These are phyloP conservation scores for Apodemia mormo DNA, from an alignment of 2,888 invertebrate genomes.

Conservation along the genomic window DNA sequence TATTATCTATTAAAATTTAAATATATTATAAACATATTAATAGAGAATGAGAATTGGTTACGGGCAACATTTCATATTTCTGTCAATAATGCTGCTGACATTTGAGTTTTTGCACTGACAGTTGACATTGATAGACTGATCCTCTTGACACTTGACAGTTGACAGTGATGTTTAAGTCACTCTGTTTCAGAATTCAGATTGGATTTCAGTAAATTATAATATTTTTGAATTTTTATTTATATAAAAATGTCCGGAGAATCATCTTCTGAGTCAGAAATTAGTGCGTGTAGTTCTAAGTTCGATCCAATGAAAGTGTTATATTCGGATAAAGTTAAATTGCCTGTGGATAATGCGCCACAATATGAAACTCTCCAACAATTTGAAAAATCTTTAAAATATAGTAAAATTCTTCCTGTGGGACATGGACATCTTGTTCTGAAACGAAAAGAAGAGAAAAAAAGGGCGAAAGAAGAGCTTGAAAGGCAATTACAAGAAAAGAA, in stretches of 20 bases:
- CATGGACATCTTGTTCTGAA: constrained; percentile 51
- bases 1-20: too few species aligned
- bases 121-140: constrained; percentile 4
- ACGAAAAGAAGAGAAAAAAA: constrained; percentile 59
- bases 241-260: constrained; percentile 59
- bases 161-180: constrained; percentile 2
- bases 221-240: neutral
- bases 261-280: constrained; percentile 65
- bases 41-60: neutral
- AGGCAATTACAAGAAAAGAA: constrained; percentile 60
- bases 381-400: constrained; percentile 50
- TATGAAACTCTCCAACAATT: constrained; percentile 87
- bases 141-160: constrained; percentile 20
- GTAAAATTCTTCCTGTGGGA: constrained; percentile 54
- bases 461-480: constrained; percentile 48
- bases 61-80: neutral
- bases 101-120: constrained; percentile 5
- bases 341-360: constrained; percentile 79
- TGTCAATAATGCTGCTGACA: neutral
- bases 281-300: constrained; percentile 76
- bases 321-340: constrained; percentile 77
- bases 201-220: constrained; percentile 1
- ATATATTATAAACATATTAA: neutral
- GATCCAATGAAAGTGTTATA: constrained; percentile 87
- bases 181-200: neutral